Evolutionary conservation across 2,888 invertebrate species (phyloP), one percentile per base, ranked within the genome.

Genomic region (Biston betularia): DNA sequence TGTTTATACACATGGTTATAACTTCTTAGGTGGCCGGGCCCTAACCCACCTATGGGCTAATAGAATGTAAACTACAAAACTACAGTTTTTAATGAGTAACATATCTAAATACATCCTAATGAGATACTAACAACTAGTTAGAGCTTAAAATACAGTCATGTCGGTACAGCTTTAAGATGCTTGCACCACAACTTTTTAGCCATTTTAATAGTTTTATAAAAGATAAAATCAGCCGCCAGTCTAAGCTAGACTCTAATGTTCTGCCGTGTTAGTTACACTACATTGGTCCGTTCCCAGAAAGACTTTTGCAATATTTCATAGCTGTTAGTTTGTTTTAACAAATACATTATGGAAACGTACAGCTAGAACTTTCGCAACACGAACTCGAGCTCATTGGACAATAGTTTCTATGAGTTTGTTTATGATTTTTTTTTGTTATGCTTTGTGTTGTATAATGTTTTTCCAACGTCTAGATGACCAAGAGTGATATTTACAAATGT

Each of bases 211-310:
- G 50, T 50, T 48, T 64, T 64, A 52, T 42, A 38, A 56, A 24
- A 24, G 68, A 70, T 65, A 65, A 24, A 58, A 65, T 68, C 63
- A 42, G 55, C 44, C 45, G 24, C 34, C 45, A 56, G 50, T 48
- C 62, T 60, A 42, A 54, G 48, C 64, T 46, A 70, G 68, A 71
- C 70, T 54, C 65, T 67, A 71, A 75, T 73, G 69, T 72, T 69
- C 65, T 62, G 69, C 70, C 56, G 53, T 38, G 15, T 76, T 74
- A 75, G 76, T 75, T 66, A 63, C 72, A 74, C 74, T 72, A 64
- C 59, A 69, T 69, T 62, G 55, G 62, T 65, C 63, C 50, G 69
- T 65, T 73, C 66, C 64, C 72, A 72, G 71, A 67, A 65, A 55
- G 61, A 61, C 58, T 68, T 65, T 73, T 63, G 70, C 70, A 64